phyloP scores from a whole-genome alignment of 2,113 vertebrate genomes.

The Triplophysa tibetana region DNA sequence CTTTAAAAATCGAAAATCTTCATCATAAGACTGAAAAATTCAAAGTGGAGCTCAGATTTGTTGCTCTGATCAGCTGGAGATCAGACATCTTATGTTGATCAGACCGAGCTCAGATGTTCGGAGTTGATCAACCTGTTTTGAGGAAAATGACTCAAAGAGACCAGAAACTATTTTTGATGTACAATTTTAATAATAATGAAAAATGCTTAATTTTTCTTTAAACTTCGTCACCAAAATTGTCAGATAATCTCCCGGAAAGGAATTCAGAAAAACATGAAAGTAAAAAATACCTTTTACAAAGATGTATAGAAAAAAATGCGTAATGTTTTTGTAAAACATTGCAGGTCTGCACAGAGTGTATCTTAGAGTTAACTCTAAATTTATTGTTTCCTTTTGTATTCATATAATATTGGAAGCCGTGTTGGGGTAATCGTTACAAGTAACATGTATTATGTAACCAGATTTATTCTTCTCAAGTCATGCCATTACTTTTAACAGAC shows the following conservation, averaged over 20 bases:
- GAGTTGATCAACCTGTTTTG: conserved; percentile 7
- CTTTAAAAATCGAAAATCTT: neutral
- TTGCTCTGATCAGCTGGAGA: conserved; percentile 10
- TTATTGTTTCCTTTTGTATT: no score
- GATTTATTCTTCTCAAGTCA: no score
- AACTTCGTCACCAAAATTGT: neutral
- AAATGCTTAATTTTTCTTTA: neutral
- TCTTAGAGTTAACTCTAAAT: neutral
- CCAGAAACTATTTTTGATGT: conserved; percentile 15
- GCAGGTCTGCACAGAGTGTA: neutral
- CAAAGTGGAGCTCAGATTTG: conserved; percentile 13
- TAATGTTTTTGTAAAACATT: neutral
- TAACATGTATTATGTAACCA: no score
- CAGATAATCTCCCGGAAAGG: neutral
- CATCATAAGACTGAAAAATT: neutral
- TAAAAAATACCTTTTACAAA: neutral
- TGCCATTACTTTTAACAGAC: no score
- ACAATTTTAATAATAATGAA: neutral
- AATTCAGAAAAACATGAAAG: neutral
- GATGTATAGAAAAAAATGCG: no score
- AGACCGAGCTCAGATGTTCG: conserved; percentile 15
- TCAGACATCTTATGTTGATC: neutral
- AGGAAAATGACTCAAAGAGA: conserved; percentile 32
- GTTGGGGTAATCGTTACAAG: no score
- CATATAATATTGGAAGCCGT: no score